Evolutionary conservation across 1,140 invertebrate species (phyloP).

Genomic region (Penaeus chinensis): DNA sequence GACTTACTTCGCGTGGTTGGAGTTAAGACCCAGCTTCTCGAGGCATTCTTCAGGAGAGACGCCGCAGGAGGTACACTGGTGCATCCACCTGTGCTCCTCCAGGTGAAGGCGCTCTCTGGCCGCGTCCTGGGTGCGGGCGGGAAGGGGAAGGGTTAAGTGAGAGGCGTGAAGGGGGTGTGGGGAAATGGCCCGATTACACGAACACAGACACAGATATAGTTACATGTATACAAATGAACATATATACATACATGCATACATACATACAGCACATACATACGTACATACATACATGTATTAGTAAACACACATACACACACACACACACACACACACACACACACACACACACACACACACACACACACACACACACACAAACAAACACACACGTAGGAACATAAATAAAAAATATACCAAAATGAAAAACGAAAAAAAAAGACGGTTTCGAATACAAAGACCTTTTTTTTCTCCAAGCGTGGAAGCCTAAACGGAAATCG

Average conservation of each 20-base stretch:
- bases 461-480: too few species aligned
- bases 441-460: too few species aligned
- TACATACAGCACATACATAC: background rate
- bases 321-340: too few species aligned
- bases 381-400: too few species aligned
- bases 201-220: slow-evolving; percentile 12
- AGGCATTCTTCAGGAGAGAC: slow-evolving; percentile 50
- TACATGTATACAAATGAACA: slow-evolving; percentile 25
- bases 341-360: too few species aligned
- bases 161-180: background rate
- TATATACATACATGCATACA: slow-evolving; percentile 31
- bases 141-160: background rate
- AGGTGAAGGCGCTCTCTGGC: background rate
- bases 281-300: too few species aligned
- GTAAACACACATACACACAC: too few species aligned
- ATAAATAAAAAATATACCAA: too few species aligned
- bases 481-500: too few species aligned
- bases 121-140: slow-evolving; percentile 32
- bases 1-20: slow-evolving; percentile 19
- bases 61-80: slow-evolving; percentile 45
- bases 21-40: slow-evolving; percentile 46
- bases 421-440: too few species aligned
- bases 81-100: background rate
- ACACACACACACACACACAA: too few species aligned
- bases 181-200: background rate